Evolutionary conservation across 2,113 vertebrate species (phyloP).

Genomic region (Neodontobutis hainanensis): DNA sequence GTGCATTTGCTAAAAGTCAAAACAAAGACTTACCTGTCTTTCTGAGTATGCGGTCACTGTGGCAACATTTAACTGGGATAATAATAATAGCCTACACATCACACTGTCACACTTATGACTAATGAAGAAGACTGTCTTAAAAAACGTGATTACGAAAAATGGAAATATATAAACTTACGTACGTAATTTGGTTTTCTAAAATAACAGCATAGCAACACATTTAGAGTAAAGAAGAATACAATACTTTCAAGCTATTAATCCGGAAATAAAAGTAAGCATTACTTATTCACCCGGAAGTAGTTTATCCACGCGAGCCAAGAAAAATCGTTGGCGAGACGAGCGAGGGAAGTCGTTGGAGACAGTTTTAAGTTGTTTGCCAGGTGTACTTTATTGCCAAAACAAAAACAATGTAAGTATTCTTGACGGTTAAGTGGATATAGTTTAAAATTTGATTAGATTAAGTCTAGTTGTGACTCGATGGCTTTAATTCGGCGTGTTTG

Average conservation of each 20-base stretch:
- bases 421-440: fast-evolving
- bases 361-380: not conserved
- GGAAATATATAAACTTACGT: not conserved
- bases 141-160: too few relatives aligned
- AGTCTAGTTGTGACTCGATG: not conserved
- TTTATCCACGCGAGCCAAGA: constrained; percentile 19
- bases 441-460: not conserved
- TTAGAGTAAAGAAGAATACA: not conserved
- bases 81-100: too few relatives aligned
- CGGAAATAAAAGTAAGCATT: constrained; percentile 20
- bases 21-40: constrained; percentile 70
- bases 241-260: constrained; percentile 17
- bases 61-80: not conserved
- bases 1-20: constrained; percentile 47
- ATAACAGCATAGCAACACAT: not conserved
- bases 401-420: constrained; percentile 55
- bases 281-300: constrained; percentile 55
- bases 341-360: not conserved
- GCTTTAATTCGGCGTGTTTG: not conserved
- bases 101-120: too few relatives aligned
- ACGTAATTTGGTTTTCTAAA: not conserved
- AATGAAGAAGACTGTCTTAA: too few relatives aligned
- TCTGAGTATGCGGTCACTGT: constrained; percentile 20
- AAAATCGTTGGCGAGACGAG: constrained; percentile 37
- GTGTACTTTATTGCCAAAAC: not conserved